Conservation (phyloP, 2,113 vertebrate genomes). For the Hymenochirus boettgeri region DNA sequence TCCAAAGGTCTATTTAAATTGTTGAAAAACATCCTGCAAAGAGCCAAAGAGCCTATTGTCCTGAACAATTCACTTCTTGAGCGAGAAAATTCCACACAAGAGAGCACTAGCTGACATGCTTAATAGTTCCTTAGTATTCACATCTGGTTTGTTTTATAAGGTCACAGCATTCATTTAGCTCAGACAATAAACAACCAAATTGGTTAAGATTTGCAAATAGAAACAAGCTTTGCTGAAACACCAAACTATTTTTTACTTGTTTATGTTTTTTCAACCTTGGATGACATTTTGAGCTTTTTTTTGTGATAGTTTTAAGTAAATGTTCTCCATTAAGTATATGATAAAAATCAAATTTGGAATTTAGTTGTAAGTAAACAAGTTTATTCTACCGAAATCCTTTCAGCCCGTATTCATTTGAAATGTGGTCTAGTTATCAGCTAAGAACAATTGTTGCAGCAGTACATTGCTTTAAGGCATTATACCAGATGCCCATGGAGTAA, state of each 20-base stretch:
- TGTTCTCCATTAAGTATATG: neutral
- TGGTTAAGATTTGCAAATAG: conserved; percentile 11
- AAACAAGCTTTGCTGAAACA: conserved; percentile 6
- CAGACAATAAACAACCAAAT: conserved; percentile 25
- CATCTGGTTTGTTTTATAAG: conserved; percentile 27
- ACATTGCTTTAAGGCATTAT: no score
- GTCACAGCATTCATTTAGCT: neutral
- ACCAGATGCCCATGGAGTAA: no score
- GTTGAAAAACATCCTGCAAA: no score
- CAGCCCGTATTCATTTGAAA: neutral
- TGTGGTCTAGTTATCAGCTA: no score
- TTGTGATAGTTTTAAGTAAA: neutral
- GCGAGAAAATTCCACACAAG: neutral
- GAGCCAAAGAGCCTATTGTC: no score
- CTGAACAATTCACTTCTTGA: no score
- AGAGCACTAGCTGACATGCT: neutral
- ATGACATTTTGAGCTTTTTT: neutral
- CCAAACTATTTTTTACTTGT: neutral
- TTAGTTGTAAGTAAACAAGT: neutral
- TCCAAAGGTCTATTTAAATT: no score
- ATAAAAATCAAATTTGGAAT: neutral
- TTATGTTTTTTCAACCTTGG: neutral
- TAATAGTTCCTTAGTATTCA: neutral
- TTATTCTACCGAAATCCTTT: neutral
- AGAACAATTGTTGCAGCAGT: no score